Percentiles rank a stretch among this genome's conserved stretches.
phyloP scores from a whole-genome alignment of 2,888 invertebrate genomes.

The Cylloceria caligata region DNA sequence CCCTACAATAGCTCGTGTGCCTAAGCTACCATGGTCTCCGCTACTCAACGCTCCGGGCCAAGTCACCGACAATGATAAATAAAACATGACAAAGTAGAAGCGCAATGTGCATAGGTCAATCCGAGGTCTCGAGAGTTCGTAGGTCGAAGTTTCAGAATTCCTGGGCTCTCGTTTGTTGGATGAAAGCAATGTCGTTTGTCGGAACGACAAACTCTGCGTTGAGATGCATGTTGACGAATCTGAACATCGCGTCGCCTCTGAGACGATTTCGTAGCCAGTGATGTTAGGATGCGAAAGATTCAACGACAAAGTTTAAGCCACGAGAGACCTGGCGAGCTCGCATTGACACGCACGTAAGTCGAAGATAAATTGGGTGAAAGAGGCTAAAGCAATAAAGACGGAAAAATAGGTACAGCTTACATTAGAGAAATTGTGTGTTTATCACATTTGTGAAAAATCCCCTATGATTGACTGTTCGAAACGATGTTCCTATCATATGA shows the following conservation, averaged over 20 bases:
- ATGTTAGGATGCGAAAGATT: not conserved
- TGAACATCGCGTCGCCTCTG: conserved; percentile 44
- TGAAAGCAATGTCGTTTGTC: not conserved
- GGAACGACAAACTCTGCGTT: conserved; percentile 55
- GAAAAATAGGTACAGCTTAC: not conserved
- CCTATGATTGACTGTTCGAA: too few relatives aligned
- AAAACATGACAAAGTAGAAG: not conserved
- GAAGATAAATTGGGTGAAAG: not conserved
- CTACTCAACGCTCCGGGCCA: not conserved
- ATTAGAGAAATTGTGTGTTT: conserved; percentile 8
- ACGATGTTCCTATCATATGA: too few relatives aligned
- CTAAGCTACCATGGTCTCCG: too few relatives aligned
- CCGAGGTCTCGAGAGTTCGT: conserved; percentile 30
- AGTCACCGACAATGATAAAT: not conserved
- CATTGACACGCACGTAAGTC: conserved; percentile 5
- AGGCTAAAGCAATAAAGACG: not conserved
- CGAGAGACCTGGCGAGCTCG: not conserved
- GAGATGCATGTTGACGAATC: conserved; percentile 17
- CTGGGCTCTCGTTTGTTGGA: not conserved
- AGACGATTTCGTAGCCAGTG: conserved; percentile 45
- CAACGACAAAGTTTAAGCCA: not conserved
- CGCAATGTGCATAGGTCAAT: conserved; percentile 39
- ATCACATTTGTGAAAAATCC: conserved; percentile 12
- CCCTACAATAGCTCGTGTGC: too few relatives aligned
- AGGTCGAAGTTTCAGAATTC: conserved; percentile 39